Evolutionary conservation across 2,113 vertebrate species (phyloP).

Genomic region (Carettochelys insculpta): DNA sequence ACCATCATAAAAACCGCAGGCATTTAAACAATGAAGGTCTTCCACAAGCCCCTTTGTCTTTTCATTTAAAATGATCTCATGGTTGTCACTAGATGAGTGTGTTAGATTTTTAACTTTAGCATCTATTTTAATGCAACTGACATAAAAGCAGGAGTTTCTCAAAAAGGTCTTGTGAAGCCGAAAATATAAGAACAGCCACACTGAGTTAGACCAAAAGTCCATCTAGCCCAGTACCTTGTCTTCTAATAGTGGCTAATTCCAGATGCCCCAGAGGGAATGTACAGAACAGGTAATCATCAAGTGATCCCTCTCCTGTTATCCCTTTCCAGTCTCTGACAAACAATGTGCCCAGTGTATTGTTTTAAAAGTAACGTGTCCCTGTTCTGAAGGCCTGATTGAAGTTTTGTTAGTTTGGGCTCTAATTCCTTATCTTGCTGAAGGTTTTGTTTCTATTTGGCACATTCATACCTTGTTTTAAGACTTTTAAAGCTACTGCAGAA

Average conservation of each 20-base stretch:
- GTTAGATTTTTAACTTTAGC: constrained; percentile 31
- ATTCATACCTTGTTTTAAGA: not conserved
- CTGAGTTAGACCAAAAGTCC: too few species aligned
- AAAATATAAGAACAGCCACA: too few species aligned
- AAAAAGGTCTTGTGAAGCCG: constrained; percentile 4
- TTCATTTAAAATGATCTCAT: constrained; percentile 57
- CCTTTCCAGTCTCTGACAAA: too few species aligned
- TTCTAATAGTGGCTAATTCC: too few species aligned
- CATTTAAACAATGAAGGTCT: constrained; percentile 7
- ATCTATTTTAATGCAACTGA: constrained; percentile 24
- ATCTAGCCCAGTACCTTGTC: too few species aligned
- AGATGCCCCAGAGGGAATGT: too few species aligned
- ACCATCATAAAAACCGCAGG: constrained; percentile 46
- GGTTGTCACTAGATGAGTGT: constrained; percentile 39
- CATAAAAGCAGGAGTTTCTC: constrained; percentile 9
- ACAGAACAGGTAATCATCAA: too few species aligned
- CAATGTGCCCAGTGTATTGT: constrained; percentile 7
- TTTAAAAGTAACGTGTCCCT: not conserved
- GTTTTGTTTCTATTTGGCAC: not conserved
- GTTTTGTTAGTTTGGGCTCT: not conserved
- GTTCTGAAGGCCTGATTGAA: not conserved
- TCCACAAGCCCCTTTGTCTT: constrained; percentile 39
- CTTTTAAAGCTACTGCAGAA: constrained; percentile 9
- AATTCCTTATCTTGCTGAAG: not conserved
- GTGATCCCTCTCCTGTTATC: too few species aligned